Evolutionary conservation across 2,113 vertebrate genomes (phyloP).

Genomic region (Serinus canaria): DNA sequence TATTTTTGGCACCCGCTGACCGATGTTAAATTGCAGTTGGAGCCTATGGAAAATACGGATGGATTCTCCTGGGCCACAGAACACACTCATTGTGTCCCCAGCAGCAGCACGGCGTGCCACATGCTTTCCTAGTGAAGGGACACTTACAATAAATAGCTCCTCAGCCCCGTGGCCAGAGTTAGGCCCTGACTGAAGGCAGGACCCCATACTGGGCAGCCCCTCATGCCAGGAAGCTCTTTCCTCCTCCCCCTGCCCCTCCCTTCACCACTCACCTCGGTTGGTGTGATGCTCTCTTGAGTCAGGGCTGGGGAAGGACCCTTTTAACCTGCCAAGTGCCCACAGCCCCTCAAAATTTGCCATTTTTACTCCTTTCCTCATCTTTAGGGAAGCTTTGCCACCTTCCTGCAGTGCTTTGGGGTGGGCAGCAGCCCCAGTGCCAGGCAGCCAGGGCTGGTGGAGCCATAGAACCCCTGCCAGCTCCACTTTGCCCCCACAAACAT

Average conservation of each 20-base stretch:
- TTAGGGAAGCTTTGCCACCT: not conserved
- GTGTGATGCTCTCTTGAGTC: fast-evolving
- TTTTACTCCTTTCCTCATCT: not conserved
- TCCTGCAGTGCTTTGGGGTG: not conserved
- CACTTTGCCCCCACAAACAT: not conserved
- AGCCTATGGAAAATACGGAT: slow-evolving; percentile 43
- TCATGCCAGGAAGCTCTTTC: not conserved
- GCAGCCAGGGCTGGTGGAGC: not conserved
- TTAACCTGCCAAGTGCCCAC: slow-evolving; percentile 27
- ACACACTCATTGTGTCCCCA: slow-evolving; percentile 35
- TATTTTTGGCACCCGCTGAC: slow-evolving; percentile 47
- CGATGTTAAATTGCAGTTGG: slow-evolving; percentile 16
- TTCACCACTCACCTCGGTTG: not conserved
- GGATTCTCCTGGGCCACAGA: not conserved
- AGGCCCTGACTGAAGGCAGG: not conserved
- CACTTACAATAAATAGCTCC: slow-evolving; percentile 45
- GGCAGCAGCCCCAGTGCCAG: not conserved
- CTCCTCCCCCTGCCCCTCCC: not conserved
- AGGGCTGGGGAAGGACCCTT: slow-evolving; percentile 12
- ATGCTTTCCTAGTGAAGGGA: slow-evolving; percentile 57
- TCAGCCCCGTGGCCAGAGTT: fast-evolving
- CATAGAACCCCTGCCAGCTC: not conserved
- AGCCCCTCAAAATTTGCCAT: not conserved
- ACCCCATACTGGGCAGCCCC: fast-evolving
- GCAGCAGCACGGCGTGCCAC: not conserved